These are phyloP conservation scores for Cryptocheilus praepositus DNA, from an alignment of 2,888 invertebrate genomes.

Conservation along the genomic window DNA sequence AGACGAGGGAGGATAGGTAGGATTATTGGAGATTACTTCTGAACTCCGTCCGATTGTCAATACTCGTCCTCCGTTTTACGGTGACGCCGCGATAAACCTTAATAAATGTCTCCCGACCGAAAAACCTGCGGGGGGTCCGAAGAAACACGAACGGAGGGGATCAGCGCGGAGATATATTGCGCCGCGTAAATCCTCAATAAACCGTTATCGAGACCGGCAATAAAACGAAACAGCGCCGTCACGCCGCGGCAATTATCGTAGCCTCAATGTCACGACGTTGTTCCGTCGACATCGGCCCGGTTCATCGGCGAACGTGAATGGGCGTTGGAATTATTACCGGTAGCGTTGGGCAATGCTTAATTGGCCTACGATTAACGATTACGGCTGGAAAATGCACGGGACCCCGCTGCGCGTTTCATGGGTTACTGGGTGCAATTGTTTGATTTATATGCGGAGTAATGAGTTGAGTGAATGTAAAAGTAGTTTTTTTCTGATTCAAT, in stretches of 20 bases:
- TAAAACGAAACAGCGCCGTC: constrained; percentile 58
- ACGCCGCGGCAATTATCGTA: constrained; percentile 59
- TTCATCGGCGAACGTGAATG: too few species aligned
- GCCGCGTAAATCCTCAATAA: constrained; percentile 60
- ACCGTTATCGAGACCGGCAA: constrained; percentile 59
- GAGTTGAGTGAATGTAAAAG: too few species aligned
- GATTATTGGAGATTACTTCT: constrained; percentile 63
- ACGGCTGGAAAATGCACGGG: too few species aligned
- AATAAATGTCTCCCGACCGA: constrained; percentile 60
- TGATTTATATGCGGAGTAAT: too few species aligned
- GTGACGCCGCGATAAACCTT: constrained; percentile 63
- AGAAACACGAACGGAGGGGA: constrained; percentile 58
- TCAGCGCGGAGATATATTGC: constrained; percentile 58
- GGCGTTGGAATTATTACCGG: too few species aligned
- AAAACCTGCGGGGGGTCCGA: constrained; percentile 53
- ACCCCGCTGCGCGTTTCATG: too few species aligned
- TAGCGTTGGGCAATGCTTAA: too few species aligned
- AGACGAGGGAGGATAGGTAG: constrained; percentile 32
- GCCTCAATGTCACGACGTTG: constrained; percentile 49
- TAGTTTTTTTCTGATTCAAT: too few species aligned
- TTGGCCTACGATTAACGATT: too few species aligned
- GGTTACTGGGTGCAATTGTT: too few species aligned
- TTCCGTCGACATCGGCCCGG: not conserved
- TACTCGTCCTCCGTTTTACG: constrained; percentile 56
- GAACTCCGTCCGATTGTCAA: constrained; percentile 59